Percentiles rank a stretch among this genome's conserved stretches.
phyloP scores from a whole-genome alignment of 2,888 invertebrate genomes.

The Icerya purchasi region DNA sequence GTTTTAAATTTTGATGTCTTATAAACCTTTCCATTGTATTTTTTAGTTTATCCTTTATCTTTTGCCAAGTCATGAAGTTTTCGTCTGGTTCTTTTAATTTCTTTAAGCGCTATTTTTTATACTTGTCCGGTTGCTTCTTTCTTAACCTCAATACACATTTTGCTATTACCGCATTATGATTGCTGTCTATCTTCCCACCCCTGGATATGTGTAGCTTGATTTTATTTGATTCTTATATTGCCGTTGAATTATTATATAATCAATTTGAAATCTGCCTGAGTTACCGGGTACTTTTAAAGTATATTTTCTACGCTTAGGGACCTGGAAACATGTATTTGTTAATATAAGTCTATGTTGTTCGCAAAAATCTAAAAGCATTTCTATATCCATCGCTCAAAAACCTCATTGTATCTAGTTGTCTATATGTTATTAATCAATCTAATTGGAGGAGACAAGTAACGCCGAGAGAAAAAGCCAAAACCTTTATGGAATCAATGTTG shows the following conservation, averaged over 20 bases:
- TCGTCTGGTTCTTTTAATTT: neutral
- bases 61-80: neutral
- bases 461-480: too few species aligned
- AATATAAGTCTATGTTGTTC: neutral
- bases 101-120: neutral
- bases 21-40: neutral
- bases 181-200: neutral
- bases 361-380: neutral
- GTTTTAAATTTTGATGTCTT: neutral
- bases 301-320: neutral
- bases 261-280: neutral
- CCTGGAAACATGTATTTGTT: neutral
- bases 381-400: too few species aligned
- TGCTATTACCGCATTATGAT: neutral
- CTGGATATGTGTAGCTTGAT: neutral
- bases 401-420: too few species aligned
- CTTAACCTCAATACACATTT: neutral
- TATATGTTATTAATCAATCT: too few species aligned
- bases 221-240: too few species aligned
- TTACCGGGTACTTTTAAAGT: neutral
- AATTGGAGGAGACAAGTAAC: too few species aligned
- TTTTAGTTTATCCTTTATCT: neutral
- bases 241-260: too few species aligned
- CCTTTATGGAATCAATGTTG: too few species aligned
- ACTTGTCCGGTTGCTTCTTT: neutral